Conservation (phyloP, 2,113 vertebrate species). For the Vicugna pacos region DNA sequence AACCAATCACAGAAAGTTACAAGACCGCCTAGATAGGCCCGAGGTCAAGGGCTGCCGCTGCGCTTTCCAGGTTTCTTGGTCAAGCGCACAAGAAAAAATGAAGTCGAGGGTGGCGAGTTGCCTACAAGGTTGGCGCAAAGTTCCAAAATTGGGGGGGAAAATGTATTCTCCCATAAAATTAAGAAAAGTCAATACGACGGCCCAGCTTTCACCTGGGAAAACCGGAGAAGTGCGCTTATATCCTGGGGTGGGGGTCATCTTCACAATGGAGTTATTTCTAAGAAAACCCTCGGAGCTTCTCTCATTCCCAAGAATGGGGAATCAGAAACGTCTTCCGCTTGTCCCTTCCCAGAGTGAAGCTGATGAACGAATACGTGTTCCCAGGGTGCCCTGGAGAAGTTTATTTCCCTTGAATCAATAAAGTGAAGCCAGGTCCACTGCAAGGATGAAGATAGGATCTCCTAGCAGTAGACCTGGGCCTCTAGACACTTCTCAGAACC, state of each 20-base stretch:
- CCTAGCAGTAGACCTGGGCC: not conserved
- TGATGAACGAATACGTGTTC: not conserved
- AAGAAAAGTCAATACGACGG: not conserved
- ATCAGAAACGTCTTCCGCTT: not conserved
- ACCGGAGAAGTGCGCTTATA: not conserved
- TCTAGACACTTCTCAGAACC: not conserved
- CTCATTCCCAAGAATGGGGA: not conserved
- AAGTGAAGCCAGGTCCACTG: not conserved
- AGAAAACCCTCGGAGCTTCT: not conserved
- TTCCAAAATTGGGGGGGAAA: not conserved
- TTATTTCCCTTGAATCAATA: conserved; percentile 48
- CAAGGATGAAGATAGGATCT: not conserved
- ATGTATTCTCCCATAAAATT: not conserved
- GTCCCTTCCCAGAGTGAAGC: not conserved
- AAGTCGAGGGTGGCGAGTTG: not conserved
- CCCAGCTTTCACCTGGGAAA: not conserved
- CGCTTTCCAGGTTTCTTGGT: not conserved
- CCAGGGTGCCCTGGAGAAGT: not conserved
- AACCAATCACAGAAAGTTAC: not conserved
- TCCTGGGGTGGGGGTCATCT: too few relatives aligned
- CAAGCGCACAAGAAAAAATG: not conserved
- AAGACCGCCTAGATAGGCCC: not conserved
- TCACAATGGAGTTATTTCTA: not conserved
- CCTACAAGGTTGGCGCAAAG: not conserved
- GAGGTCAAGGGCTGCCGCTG: not conserved